Base-by-base conservation (phyloP, 2,888 invertebrate species). In the Rhabditoides inermis region DNA sequence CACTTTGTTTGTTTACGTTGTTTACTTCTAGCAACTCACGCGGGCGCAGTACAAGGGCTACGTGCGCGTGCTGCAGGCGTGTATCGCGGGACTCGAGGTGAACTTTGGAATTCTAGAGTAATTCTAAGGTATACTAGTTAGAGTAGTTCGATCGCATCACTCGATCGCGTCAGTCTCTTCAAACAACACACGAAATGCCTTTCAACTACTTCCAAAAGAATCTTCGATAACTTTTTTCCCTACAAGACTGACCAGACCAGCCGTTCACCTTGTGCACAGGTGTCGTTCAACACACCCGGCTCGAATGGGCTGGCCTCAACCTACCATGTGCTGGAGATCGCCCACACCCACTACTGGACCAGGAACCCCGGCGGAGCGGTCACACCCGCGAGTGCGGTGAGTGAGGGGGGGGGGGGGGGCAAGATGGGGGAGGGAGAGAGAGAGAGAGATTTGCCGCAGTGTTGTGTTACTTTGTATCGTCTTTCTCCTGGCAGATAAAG, bases 41-140 rank as follows among this genome's bases (percentile, higher is more conserved):
- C 88, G 89, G 76, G 83, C 87, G 0, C 85, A 94, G 25, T 95
- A 90, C 87, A 95, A 95, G 78, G 98, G 95, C 32, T 90, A 92
- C 86, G 80, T 92, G 49, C 90, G 90, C 79, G 85, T 92, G 51
- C 80, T 94, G 27, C 87, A 87, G 79, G 87, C 91, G 2, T 85
- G 90, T 37, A 85, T 89, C 5, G 85, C 86, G 65, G 95, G 95
- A 1, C 81, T 95, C 49, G 92, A 92, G 56, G 55, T 55, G 2
- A 28, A 25, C 22, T 35, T 18, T 15, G 2, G 3, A 4, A 45
- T 10, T 40, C n/a, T 40, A n/a, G 7, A 40, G 22, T n/a, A 6
- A 20, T 7, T 40, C 7, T 7, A 32, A 32, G 10, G 32, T 32
- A 32, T 15, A 32, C 7, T 32, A 15, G n/a, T 46, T 28, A n/a